Base-by-base conservation (phyloP, 1,140 invertebrate species). In the Laupala kohalensis region DNA sequence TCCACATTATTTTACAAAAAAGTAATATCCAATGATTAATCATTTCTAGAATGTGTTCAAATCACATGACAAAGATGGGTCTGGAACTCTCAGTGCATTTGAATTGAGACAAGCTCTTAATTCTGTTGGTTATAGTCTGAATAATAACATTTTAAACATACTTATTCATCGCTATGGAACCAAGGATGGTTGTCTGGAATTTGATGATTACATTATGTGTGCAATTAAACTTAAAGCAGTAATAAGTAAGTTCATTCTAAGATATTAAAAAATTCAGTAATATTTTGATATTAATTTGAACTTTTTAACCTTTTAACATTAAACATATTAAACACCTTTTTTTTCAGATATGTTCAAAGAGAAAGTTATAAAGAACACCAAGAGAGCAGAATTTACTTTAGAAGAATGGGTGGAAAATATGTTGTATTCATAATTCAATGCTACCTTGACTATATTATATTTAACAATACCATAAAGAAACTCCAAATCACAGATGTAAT, bases 151-250 rank as follows among this genome's bases (percentile, higher is more conserved):
- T 28, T 85, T 97, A 5, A 94, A 94, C 80, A 90, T 91, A 26
- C 81, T 98, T 26, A 92, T 94, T 27, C 91, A 96, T 81, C 88
- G 95, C 76, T 98, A 96, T 81, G 92, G 92, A 15, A 90, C 90
- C 72, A 88, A 88, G 75, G 88, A 93, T 71, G 92, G 92, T 15
- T 88, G 88, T 78, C 90, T 98, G 72, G 86, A 89, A 62, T 97
- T 98, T 81, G 94, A 97, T 76, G 95, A 97, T 80, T 98, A 94
- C 80, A 92, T 98, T 75, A 91, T 95, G 88, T 97, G 95, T 81
- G 88, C 94, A 15, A 91, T 97, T 63, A 90, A 93, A 80, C 84
- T 97, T 64, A 97, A 96, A 83, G 91, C 92, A 64, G 96, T 96
- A 90, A 95, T 97, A 79, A 93, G 93, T 94, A 82, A 85, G 86